Conservation (phyloP, 2,797 vertebrate species). For the Chelidonichthys spinosus region DNA sequence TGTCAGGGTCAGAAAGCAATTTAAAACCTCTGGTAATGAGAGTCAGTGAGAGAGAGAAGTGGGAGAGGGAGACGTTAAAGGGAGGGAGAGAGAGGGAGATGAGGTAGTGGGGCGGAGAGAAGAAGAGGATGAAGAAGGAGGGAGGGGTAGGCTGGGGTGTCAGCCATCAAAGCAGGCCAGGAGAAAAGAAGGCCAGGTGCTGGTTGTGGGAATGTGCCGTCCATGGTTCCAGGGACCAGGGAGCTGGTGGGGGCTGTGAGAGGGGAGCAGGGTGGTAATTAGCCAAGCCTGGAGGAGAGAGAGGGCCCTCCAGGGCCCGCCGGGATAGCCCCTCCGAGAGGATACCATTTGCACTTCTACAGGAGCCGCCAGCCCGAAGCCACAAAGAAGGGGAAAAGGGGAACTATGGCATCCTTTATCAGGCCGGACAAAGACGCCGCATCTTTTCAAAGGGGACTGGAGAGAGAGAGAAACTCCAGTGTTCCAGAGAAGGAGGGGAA, state of each 20-base stretch:
- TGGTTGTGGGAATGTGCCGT: slow-evolving; percentile 83
- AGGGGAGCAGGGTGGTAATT: slow-evolving; percentile 74
- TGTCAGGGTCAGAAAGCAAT: slow-evolving; percentile 89
- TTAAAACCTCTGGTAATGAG: slow-evolving; percentile 91
- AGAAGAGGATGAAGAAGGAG: slow-evolving; percentile 72
- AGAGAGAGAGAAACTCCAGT: slow-evolving; percentile 81
- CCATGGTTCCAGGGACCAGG: slow-evolving; percentile 77
- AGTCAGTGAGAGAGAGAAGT: slow-evolving; percentile 70
- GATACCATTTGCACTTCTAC: slow-evolving; percentile 88
- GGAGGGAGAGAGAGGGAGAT: slow-evolving; percentile 70
- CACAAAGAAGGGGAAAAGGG: slow-evolving; percentile 85
- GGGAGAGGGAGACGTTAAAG: slow-evolving; percentile 69
- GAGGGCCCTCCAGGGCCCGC: slow-evolving; percentile 76
- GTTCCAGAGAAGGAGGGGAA: slow-evolving; percentile 75
- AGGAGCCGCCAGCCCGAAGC: slow-evolving; percentile 82
- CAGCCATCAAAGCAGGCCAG: slow-evolving; percentile 86
- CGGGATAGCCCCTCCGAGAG: slow-evolving; percentile 84
- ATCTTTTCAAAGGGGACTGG: slow-evolving; percentile 85
- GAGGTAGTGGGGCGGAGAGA: slow-evolving; percentile 71
- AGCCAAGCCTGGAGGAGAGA: slow-evolving; percentile 85
- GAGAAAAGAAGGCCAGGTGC: slow-evolving; percentile 87
- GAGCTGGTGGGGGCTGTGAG: slow-evolving; percentile 56
- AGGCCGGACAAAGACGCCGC: slow-evolving; percentile 84
- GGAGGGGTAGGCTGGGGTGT: slow-evolving; percentile 78
- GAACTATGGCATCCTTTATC: slow-evolving; percentile 87